Conservation (phyloP, 2,888 invertebrate species). For the Gryllus longicercus region DNA sequence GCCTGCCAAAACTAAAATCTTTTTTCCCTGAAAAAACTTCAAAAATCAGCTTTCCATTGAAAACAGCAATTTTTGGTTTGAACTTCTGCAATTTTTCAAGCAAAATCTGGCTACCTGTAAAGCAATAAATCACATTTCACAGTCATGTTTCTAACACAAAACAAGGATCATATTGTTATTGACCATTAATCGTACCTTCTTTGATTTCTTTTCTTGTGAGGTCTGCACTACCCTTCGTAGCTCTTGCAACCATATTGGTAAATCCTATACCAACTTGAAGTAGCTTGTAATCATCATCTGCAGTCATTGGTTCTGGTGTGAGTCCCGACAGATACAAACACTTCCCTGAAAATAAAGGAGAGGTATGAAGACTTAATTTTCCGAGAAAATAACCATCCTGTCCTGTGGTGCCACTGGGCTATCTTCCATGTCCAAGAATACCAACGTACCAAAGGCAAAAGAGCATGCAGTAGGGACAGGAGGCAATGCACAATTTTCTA, state of each 20-base stretch:
- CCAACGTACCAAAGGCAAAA: too few species aligned
- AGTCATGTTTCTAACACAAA: background rate
- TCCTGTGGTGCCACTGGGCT: background rate
- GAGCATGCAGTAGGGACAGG: too few species aligned
- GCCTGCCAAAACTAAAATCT: constrained; percentile 94
- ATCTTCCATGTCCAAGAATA: background rate
- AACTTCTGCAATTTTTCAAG: constrained; percentile 86
- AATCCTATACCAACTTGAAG: constrained; percentile 94
- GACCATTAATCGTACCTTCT: constrained; percentile 61
- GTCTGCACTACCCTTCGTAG: constrained; percentile 94
- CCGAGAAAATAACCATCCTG: background rate
- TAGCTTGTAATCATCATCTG: constrained; percentile 92
- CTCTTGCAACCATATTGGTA: constrained; percentile 94
- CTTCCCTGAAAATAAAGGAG: constrained; percentile 63
- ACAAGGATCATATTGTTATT: background rate
- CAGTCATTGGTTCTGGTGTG: constrained; percentile 91
- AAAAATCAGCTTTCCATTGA: constrained; percentile 98
- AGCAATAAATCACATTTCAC: constrained; percentile 28
- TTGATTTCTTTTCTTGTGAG: constrained; percentile 90
- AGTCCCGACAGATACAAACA: constrained; percentile 91
- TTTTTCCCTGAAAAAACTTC: constrained; percentile 97
- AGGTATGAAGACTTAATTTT: background rate
- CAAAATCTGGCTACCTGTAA: constrained; percentile 70
- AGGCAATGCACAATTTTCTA: too few species aligned
- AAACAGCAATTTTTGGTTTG: constrained; percentile 94